Evolutionary conservation across 2,797 vertebrate species (phyloP).

Genomic region (Pantherophis vulpinus): DNA sequence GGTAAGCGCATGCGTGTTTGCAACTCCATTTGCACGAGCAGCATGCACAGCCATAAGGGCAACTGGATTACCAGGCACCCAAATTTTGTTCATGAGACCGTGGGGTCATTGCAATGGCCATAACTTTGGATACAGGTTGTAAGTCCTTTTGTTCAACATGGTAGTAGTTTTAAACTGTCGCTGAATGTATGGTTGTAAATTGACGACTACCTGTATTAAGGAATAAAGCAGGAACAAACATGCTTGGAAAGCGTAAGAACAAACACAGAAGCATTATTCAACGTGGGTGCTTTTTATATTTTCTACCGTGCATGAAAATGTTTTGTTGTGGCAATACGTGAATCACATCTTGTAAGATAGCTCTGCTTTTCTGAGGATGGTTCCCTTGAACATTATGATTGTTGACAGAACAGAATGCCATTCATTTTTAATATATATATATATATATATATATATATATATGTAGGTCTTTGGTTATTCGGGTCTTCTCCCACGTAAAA

Average conservation of each 20-base stretch:
- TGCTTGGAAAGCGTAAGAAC: slow-evolving; percentile 11
- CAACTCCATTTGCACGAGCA: background rate
- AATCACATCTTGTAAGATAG: slow-evolving; percentile 41
- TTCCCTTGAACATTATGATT: slow-evolving; percentile 43
- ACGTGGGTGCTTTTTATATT: slow-evolving; percentile 31
- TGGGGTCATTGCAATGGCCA: background rate
- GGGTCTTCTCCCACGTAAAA: no score
- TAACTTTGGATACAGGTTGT: background rate
- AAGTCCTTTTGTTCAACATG: background rate
- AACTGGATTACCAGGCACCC: background rate
- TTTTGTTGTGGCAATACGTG: slow-evolving; percentile 21
- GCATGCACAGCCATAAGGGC: background rate
- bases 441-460: slow-evolving; percentile 63
- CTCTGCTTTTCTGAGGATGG: slow-evolving; percentile 40
- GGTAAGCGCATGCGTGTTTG: no score
- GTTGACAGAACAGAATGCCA: slow-evolving; percentile 60
- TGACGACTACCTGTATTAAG: slow-evolving; percentile 40
- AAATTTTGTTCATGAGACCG: background rate
- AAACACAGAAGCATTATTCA: slow-evolving; percentile 30
- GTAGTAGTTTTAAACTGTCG: background rate
- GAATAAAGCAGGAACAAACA: background rate
- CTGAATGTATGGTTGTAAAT: background rate
- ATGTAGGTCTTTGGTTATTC: no score
- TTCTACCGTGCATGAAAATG: slow-evolving; percentile 44
- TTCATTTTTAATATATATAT: slow-evolving; percentile 65